Base-by-base conservation (phyloP, 2,797 vertebrate genomes). In the Hemibagrus guttatus region DNA sequence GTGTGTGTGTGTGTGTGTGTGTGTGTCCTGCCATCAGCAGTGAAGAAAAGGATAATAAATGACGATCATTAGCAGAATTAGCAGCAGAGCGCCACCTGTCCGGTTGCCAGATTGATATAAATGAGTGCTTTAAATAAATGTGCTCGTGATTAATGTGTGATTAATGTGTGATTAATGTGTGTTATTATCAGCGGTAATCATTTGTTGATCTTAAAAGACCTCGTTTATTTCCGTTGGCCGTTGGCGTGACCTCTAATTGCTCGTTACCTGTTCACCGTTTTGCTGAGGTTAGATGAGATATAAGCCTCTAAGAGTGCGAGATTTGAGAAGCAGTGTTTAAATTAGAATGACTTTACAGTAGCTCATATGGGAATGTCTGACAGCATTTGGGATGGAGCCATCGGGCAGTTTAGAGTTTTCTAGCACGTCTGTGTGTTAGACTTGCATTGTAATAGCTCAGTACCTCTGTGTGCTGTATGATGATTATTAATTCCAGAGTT, bases 31-130 rank as follows among this genome's bases (percentile, higher is more conserved):
- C 81, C 92, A 88, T 93, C 90, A 85, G 88, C 86, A 87, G 92
- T 90, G 93, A 93, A 94, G 95, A 91, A 95, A 95, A 95, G 94
- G 91, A 95, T 94, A 95, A 95, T 94, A 95, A 95, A 96, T 95
- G 95, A 91, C 90, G 88, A 90, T 92, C 94, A 95, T 96, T 95
- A 96, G 92, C 92, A 90, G 93, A 95, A 95, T 95, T 95, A 95
- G 92, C 94, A 93, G 91, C 92, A 92, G 92, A 94, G 92, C 94
- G 88, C 92, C 94, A 92, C 94, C 95, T 96, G 95, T 94, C 95
- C 94, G 90, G 91, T 92, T 88, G 90, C 91, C 92, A 95, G 95
- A 96, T 95, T 95, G 94, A 95, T 96, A 96, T 93, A 95, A 95
- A 96, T 95, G 93, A 94, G 94, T 9, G 19, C 26, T 83, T 71